Evolutionary conservation across 2,113 vertebrate species (phyloP).

Genomic region (Thalassoma bifasciatum): DNA sequence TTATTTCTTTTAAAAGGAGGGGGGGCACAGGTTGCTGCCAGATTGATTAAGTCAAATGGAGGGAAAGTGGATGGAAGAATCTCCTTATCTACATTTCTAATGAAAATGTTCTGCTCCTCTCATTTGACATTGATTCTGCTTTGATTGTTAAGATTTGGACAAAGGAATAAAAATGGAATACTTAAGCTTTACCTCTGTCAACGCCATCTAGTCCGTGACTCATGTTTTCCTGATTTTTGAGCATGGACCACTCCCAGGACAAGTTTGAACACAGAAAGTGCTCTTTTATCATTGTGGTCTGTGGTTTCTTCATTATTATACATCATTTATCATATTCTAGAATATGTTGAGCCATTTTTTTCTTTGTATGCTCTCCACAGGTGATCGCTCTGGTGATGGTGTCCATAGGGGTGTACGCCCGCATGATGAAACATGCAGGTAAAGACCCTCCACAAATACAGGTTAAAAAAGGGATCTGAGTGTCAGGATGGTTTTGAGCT

Average conservation of each 20-base stretch:
- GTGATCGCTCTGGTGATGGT: slow-evolving; percentile 90
- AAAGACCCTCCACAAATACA: slow-evolving; percentile 27
- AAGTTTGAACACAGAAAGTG: slow-evolving; percentile 41
- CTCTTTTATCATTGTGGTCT: slow-evolving; percentile 1
- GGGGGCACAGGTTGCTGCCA: slow-evolving; percentile 22
- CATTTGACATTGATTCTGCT: not conserved
- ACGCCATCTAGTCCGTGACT: slow-evolving; percentile 1
- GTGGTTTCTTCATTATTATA: not conserved
- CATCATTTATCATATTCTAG: not conserved
- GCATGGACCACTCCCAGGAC: slow-evolving; percentile 51
- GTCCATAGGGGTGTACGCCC: slow-evolving; percentile 88
- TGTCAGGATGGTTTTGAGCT: no score
- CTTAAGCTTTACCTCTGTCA: not conserved
- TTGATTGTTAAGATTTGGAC: not conserved
- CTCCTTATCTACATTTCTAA: not conserved
- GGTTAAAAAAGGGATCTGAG: no score
- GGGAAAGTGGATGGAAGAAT: slow-evolving; percentile 11
- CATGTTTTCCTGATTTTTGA: slow-evolving; percentile 7
- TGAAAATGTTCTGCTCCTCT: not conserved
- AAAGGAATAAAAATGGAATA: not conserved
- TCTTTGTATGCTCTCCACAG: slow-evolving; percentile 64
- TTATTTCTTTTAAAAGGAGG: slow-evolving; percentile 32
- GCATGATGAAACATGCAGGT: slow-evolving; percentile 92
- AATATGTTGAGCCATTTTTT: not conserved
- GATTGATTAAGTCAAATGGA: slow-evolving; percentile 31